These are phyloP conservation scores for Sminthurides bifidus DNA, from an alignment of 1,140 invertebrate species.

Conservation along the genomic window DNA sequence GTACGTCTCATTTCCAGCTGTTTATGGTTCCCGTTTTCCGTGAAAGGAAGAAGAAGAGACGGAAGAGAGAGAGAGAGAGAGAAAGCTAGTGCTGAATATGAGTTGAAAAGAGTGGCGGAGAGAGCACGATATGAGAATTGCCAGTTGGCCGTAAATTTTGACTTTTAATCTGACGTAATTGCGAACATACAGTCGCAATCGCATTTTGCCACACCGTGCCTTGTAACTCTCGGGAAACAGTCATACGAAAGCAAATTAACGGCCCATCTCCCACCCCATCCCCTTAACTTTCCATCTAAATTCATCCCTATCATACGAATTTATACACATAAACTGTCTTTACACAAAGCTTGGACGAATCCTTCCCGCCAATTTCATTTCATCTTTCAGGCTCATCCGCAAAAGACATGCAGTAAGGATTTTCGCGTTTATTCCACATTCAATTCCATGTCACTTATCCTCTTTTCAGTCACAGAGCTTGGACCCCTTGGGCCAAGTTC, in stretches of 20 bases:
- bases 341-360: too few species aligned
- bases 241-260: slow-evolving; percentile 1
- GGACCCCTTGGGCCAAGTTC: too few species aligned
- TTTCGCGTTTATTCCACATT: not conserved
- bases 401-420: not conserved
- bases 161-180: slow-evolving; percentile 11
- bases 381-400: too few species aligned
- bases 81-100: not conserved
- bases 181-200: not conserved
- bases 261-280: not conserved
- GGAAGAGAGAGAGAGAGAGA: not conserved
- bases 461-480: too few species aligned
- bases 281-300: not conserved
- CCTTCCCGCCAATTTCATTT: too few species aligned
- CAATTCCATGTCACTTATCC: too few species aligned
- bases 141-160: slow-evolving; percentile 2
- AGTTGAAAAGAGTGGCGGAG: too few species aligned
- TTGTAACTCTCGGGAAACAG: not conserved
- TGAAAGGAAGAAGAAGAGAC: not conserved
- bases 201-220: not conserved
- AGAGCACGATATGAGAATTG: not conserved
- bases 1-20: too few species aligned
- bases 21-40: too few species aligned
- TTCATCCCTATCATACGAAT: too few species aligned
- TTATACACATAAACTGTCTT: too few species aligned